A percentile compares a stretch with the other conserved stretches of the same genome.
phyloP scores from a whole-genome alignment of 2,797 vertebrate genomes.

The Triplophysa yarkandensis region DNA sequence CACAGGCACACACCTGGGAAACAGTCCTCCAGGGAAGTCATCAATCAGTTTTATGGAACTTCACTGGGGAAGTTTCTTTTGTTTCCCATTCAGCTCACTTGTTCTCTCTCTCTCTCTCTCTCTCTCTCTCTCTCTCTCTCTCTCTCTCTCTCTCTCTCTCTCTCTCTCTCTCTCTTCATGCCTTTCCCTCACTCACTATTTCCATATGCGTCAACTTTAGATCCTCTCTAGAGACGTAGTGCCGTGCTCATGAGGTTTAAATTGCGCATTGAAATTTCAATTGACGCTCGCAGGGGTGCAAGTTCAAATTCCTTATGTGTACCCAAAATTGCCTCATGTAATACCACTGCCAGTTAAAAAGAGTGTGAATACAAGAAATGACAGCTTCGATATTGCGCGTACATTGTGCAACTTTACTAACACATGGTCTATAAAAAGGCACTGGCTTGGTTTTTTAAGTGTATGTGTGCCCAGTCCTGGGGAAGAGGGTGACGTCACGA shows the following conservation, averaged over 20 bases:
- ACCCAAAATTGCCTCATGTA: conserved; percentile 11
- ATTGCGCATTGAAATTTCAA: conserved; percentile 42
- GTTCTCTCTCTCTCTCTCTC: conserved; percentile 52
- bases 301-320: conserved; percentile 13
- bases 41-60: conserved; percentile 82
- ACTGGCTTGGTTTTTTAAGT: not conserved
- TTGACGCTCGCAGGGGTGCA: conserved; percentile 36
- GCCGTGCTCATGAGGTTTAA: conserved; percentile 41
- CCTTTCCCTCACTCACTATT: conserved; percentile 48
- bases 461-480: conserved; percentile 40
- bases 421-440: not conserved
- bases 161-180: conserved; percentile 51
- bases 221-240: conserved; percentile 48
- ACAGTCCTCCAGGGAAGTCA: conserved; percentile 81
- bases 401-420: not conserved
- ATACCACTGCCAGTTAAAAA: not conserved
- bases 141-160: conserved; percentile 60
- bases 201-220: conserved; percentile 78
- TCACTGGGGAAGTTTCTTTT: conserved; percentile 78
- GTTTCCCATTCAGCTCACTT: conserved; percentile 70
- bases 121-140: conserved; percentile 33
- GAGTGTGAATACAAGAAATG: not conserved
- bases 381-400: not conserved
- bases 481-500: conserved; percentile 58
- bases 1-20: conserved; percentile 77